A percentile compares a stretch with the other conserved stretches of the same genome.
Conservation (phyloP, 23 tunicate genomes). For the Ciona savignyi region DNA sequence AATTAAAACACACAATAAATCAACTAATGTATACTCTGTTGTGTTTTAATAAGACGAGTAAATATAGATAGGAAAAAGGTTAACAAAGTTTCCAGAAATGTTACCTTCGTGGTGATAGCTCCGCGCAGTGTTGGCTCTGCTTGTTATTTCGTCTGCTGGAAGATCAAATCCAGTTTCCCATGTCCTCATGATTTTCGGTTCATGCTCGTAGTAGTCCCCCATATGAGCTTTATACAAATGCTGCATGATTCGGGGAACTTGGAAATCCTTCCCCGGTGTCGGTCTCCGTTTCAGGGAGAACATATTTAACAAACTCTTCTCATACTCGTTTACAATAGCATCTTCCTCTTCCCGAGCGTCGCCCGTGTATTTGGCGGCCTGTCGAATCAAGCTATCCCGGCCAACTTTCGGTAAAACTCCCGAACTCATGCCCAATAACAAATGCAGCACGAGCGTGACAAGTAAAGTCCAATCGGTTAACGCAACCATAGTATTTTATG, state of each 20-base stretch:
- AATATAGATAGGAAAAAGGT: too few species aligned
- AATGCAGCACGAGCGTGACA: conserved; percentile 17
- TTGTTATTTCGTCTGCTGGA: conserved; percentile 46
- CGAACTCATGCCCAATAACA: conserved; percentile 22
- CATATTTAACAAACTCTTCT: conserved; percentile 51
- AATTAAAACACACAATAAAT: too few species aligned
- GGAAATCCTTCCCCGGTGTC: conserved; percentile 32
- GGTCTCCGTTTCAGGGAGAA: conserved; percentile 78
- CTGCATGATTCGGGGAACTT: conserved; percentile 77
- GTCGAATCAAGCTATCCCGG: conserved; percentile 52
- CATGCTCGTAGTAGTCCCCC: conserved; percentile 58
- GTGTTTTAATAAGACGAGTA: too few species aligned
- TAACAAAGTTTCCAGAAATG: too few species aligned
- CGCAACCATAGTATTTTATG: conserved; percentile 20
- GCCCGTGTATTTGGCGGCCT: conserved; percentile 49
- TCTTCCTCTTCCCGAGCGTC: conserved; percentile 55
- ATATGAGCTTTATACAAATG: conserved; percentile 86
- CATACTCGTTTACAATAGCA: conserved; percentile 46
- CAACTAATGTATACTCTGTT: too few species aligned
- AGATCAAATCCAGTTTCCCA: conserved; percentile 86
- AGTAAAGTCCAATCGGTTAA: conserved; percentile 7
- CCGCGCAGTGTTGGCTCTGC: conserved; percentile 70
- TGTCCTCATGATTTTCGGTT: conserved; percentile 15
- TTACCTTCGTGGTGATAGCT: conserved; percentile 88
- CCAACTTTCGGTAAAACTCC: conserved; percentile 50